Conservation (phyloP, 2,888 invertebrate species). For the Ichneumoninae sp. region DNA sequence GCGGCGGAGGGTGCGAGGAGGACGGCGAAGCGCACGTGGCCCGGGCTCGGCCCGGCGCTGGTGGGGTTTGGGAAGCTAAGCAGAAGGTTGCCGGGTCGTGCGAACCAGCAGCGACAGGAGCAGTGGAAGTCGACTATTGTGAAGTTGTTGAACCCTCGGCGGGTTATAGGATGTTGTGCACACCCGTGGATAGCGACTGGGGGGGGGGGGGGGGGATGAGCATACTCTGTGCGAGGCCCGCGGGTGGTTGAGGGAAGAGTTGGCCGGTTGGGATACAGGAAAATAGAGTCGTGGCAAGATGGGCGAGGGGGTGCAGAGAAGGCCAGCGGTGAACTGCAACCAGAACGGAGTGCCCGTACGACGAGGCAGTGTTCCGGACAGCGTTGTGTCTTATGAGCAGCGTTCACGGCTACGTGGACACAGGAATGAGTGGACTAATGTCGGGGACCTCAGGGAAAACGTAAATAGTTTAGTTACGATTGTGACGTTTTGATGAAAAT, state of each 20-base stretch:
- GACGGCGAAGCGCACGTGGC: constrained; percentile 13
- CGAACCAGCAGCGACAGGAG: constrained; percentile 30
- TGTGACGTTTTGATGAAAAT: too few species aligned
- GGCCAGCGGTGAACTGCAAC: constrained; percentile 21
- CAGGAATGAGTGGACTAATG: constrained; percentile 37
- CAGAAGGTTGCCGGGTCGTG: constrained; percentile 15
- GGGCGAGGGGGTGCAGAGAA: constrained; percentile 18
- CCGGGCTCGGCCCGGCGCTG: background rate
- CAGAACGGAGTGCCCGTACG: constrained; percentile 26
- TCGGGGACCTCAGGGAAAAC: too few species aligned
- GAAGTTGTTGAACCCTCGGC: constrained; percentile 74
- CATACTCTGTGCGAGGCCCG: constrained; percentile 11
- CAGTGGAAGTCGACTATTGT: constrained; percentile 73
- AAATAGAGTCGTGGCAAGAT: constrained; percentile 40
- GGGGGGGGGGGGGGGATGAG: background rate
- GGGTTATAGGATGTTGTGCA: constrained; percentile 57
- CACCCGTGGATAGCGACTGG: constrained; percentile 41
- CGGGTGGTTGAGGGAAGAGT: constrained; percentile 34
- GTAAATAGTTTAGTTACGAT: too few species aligned
- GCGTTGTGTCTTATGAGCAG: constrained; percentile 66
- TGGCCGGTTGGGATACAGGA: constrained; percentile 35
- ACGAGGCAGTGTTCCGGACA: constrained; percentile 52
- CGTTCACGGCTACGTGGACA: constrained; percentile 53
- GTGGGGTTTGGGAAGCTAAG: constrained; percentile 1
- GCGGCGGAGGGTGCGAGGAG: constrained; percentile 40